Conservation (phyloP, 64 coral and sea anemone species). For the Astreopora myriophthalma region DNA sequence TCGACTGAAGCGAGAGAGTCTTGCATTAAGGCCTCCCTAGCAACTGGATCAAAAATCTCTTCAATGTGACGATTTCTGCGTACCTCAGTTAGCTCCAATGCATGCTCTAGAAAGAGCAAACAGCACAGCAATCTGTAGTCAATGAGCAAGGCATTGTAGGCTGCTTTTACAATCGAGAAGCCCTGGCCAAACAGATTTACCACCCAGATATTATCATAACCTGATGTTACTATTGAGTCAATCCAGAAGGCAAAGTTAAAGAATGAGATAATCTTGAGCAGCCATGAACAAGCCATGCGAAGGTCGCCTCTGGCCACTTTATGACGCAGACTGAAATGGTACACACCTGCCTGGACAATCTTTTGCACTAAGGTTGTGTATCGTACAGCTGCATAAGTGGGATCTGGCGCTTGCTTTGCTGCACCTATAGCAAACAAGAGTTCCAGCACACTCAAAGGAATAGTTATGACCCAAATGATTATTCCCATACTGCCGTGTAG, state of each 20-base stretch:
- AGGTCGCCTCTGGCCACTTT: conserved; percentile 64
- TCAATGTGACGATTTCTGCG: background rate
- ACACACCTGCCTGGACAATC: conserved; percentile 68
- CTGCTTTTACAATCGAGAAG: conserved; percentile 80
- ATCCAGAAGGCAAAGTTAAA: conserved; percentile 91
- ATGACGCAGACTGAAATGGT: conserved; percentile 85
- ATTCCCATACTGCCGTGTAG: conserved; percentile 70
- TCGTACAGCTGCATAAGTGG: conserved; percentile 39
- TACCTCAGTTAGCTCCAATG: conserved; percentile 70
- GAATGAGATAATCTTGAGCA: conserved; percentile 72
- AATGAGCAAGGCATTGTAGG: conserved; percentile 82
- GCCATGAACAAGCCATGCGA: conserved; percentile 88
- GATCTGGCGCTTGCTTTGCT: conserved; percentile 36
- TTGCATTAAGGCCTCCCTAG: background rate
- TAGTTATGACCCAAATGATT: conserved; percentile 78
- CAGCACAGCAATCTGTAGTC: conserved; percentile 83
- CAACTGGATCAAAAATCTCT: conserved; percentile 7
- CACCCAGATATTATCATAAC: conserved; percentile 62
- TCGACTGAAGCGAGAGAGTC: background rate
- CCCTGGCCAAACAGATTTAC: conserved; percentile 66
- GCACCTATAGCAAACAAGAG: conserved; percentile 85
- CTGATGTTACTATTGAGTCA: conserved; percentile 74
- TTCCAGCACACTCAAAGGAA: conserved; percentile 70
- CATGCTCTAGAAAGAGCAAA: conserved; percentile 82
- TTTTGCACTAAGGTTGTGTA: conserved; percentile 74